Evolutionary conservation across 2,113 vertebrate genomes (phyloP).

Genomic region (Brachirus orientalis): DNA sequence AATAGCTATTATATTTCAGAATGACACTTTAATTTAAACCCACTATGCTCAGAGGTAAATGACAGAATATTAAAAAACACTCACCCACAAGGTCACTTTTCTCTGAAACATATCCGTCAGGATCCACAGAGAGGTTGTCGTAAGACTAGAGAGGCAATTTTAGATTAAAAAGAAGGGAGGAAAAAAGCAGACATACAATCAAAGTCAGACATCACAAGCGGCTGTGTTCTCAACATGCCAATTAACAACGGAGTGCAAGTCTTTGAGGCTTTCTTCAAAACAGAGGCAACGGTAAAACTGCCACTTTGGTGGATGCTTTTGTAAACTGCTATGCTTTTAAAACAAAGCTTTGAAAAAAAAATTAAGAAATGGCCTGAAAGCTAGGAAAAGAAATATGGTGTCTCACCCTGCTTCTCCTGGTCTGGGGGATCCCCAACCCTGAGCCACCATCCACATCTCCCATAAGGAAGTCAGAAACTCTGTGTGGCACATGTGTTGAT

Average conservation of each 20-base stretch:
- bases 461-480: constrained; percentile 99
- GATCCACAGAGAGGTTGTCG: constrained; percentile 92
- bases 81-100: constrained; percentile 85
- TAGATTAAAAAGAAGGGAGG: constrained; percentile 36
- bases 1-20: constrained; percentile 34
- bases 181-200: constrained; percentile 43
- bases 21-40: constrained; percentile 13
- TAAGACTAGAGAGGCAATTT: constrained; percentile 85
- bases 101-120: constrained; percentile 85
- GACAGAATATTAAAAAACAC: constrained; percentile 22
- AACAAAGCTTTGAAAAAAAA: background rate
- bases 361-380: background rate
- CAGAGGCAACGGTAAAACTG: constrained; percentile 53
- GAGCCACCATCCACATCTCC: constrained; percentile 95
- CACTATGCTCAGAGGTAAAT: constrained; percentile 18
- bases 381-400: constrained; percentile 4
- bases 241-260: constrained; percentile 58
- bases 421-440: constrained; percentile 88
- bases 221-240: constrained; percentile 53
- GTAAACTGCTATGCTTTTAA: constrained; percentile 34
- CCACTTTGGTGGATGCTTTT: constrained; percentile 44
- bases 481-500: constrained; percentile 55
- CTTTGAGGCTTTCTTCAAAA: constrained; percentile 60
- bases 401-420: constrained; percentile 91
- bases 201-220: constrained; percentile 63